Conservation (phyloP, 2,888 invertebrate species). For the Piscicola geometra region DNA sequence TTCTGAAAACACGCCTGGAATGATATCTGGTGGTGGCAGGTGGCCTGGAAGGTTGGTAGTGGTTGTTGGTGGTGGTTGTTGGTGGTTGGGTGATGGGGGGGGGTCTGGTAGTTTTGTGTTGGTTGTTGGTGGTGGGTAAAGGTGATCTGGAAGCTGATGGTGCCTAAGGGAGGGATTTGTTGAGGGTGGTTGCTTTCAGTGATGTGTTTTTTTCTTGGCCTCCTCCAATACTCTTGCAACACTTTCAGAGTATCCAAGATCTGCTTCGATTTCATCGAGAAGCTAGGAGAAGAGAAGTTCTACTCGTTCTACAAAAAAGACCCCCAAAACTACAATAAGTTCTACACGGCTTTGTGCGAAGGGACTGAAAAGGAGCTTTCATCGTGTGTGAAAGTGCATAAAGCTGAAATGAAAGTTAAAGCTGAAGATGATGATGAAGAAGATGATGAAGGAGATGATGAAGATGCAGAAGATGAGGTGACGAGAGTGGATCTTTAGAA, state of each 20-base stretch:
- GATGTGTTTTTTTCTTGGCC: no score
- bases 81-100: not conserved
- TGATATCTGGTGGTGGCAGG: conserved; percentile 54
- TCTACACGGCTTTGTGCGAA: conserved; percentile 47
- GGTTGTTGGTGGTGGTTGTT: not conserved
- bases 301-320: conserved; percentile 45
- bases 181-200: no score
- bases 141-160: no score
- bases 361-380: conserved; percentile 39
- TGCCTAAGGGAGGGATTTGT: no score
- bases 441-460: no score
- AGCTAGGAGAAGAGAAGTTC: conserved; percentile 51
- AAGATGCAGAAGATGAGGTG: no score
- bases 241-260: conserved; percentile 46
- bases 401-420: not conserved
- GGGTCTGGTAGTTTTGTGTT: not conserved
- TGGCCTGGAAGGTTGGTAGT: conserved; percentile 52
- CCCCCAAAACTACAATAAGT: conserved; percentile 37
- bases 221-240: not conserved
- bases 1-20: conserved; percentile 49
- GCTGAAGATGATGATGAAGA: conserved; percentile 5
- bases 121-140: no score
- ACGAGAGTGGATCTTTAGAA: no score
- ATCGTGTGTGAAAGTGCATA: not conserved
- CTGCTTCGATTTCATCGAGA: conserved; percentile 49